Conservation (phyloP, 2,797 vertebrate genomes). For the Xiphophorus birchmanni region DNA sequence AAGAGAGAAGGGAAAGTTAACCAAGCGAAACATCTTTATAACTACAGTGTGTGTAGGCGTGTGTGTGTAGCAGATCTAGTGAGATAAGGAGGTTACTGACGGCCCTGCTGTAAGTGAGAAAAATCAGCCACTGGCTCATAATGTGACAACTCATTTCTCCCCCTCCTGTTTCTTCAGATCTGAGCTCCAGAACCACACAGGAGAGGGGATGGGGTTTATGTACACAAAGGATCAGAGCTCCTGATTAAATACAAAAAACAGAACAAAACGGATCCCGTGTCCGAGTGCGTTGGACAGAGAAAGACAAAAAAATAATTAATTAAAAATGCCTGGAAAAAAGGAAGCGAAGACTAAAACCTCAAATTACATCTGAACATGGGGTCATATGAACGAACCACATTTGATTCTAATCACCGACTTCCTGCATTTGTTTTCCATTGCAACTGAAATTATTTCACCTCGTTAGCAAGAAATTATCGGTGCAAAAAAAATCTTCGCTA, state of each 20-base stretch:
- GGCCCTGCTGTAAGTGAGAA: slow-evolving; percentile 38
- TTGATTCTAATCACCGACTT: background rate
- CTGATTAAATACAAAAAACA: slow-evolving; percentile 10
- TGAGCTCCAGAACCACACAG: slow-evolving; percentile 43
- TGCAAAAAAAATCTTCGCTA: background rate
- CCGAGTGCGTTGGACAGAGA: slow-evolving; percentile 7
- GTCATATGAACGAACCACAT: background rate
- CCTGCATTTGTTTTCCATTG: background rate
- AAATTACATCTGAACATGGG: background rate
- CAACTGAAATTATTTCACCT: background rate
- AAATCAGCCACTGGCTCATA: slow-evolving; percentile 23
- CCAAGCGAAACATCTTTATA: slow-evolving; percentile 16
- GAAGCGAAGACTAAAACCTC: background rate
- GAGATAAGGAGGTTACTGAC: slow-evolving; percentile 36
- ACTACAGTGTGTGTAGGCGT: background rate
- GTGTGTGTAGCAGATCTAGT: slow-evolving; percentile 27
- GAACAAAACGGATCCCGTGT: slow-evolving; percentile 12
- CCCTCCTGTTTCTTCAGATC: slow-evolving; percentile 14
- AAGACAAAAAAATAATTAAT: background rate
- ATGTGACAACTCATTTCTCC: slow-evolving; percentile 16
- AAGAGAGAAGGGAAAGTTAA: slow-evolving; percentile 4
- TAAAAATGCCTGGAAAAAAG: background rate
- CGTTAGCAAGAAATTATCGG: background rate
- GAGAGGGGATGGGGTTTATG: slow-evolving; percentile 40
- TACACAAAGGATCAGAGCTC: slow-evolving; percentile 34